Evolutionary conservation across 2,888 invertebrate genomes (phyloP).

Genomic region (Melinaea menophilus): DNA sequence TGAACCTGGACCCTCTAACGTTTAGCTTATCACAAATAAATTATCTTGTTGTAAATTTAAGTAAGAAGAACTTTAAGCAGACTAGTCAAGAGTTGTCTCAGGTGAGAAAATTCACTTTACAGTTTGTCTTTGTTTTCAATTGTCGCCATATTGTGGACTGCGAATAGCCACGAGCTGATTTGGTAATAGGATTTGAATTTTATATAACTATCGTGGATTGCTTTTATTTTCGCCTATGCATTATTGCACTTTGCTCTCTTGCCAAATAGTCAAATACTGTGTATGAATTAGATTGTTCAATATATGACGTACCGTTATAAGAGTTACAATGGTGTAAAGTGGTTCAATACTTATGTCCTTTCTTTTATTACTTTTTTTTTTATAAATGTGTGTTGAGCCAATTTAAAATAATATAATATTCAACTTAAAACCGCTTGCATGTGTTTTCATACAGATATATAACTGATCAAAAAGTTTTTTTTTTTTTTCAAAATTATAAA

Average conservation of each 20-base stretch:
- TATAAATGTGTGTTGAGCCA: neutral
- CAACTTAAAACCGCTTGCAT: neutral
- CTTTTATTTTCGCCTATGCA: constrained; percentile 30
- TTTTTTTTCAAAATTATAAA: neutral
- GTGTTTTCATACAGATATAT: neutral
- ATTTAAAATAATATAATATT: neutral
- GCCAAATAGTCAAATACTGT: constrained; percentile 36
- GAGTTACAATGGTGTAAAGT: constrained; percentile 23
- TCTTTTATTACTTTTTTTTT: constrained; percentile 3
- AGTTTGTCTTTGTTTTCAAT: constrained; percentile 60
- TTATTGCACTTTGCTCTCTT: constrained; percentile 33
- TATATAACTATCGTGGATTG: constrained; percentile 27
- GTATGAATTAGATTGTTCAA: constrained; percentile 9
- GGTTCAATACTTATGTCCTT: constrained; percentile 23
- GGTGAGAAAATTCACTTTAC: constrained; percentile 80
- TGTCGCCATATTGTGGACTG: constrained; percentile 71
- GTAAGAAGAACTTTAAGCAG: constrained; percentile 96
- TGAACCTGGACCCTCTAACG: constrained; percentile 99
- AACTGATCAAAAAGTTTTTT: neutral
- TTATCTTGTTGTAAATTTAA: constrained; percentile 96
- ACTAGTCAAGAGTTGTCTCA: constrained; percentile 92
- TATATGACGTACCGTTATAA: constrained; percentile 14
- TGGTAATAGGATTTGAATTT: constrained; percentile 30
- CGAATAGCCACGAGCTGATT: constrained; percentile 46
- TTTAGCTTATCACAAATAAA: constrained; percentile 99